Percentiles rank a stretch among this genome's conserved stretches.
Conservation (phyloP, 1,140 invertebrate species). For the Drosophila rhopaloa region DNA sequence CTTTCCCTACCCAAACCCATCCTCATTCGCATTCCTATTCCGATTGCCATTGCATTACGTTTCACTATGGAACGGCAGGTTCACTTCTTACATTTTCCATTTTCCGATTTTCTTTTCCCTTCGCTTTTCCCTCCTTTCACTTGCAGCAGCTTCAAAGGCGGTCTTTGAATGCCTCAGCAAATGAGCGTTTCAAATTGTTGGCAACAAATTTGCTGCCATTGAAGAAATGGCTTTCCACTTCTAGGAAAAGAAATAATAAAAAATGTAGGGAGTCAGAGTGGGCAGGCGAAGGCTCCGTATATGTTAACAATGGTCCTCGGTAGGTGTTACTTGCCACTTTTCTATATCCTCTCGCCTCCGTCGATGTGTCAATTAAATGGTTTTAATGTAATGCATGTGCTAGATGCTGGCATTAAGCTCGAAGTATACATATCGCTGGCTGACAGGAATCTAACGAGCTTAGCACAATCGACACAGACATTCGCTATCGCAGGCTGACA, state of each 20-base stretch:
- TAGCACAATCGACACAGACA: conserved; percentile 37
- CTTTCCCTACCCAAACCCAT: neutral
- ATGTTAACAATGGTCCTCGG: conserved; percentile 32
- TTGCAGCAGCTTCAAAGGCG: conserved; percentile 54
- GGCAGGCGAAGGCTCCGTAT: conserved; percentile 23
- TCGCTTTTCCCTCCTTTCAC: conserved; percentile 37
- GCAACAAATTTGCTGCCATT: conserved; percentile 79
- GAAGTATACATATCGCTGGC: conserved; percentile 36
- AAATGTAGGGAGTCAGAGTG: neutral
- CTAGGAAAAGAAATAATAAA: conserved; percentile 6
- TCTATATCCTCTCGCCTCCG: conserved; percentile 20
- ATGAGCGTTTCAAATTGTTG: conserved; percentile 79
- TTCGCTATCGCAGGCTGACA: conserved; percentile 33
- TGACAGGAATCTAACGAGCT: conserved; percentile 44
- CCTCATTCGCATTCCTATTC: conserved; percentile 46
- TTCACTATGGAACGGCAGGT: conserved; percentile 50
- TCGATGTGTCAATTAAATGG: conserved; percentile 80
- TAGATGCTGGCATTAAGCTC: conserved; percentile 54
- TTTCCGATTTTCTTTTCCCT: conserved; percentile 22
- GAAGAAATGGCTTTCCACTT: conserved; percentile 63
- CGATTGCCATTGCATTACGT: conserved; percentile 70
- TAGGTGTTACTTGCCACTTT: conserved; percentile 29
- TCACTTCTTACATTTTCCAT: conserved; percentile 41
- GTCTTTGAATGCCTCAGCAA: conserved; percentile 65
- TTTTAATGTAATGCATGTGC: conserved; percentile 68